phyloP scores from a whole-genome alignment of 2,797 vertebrate species.

The Kryptopterus vitreolus region DNA sequence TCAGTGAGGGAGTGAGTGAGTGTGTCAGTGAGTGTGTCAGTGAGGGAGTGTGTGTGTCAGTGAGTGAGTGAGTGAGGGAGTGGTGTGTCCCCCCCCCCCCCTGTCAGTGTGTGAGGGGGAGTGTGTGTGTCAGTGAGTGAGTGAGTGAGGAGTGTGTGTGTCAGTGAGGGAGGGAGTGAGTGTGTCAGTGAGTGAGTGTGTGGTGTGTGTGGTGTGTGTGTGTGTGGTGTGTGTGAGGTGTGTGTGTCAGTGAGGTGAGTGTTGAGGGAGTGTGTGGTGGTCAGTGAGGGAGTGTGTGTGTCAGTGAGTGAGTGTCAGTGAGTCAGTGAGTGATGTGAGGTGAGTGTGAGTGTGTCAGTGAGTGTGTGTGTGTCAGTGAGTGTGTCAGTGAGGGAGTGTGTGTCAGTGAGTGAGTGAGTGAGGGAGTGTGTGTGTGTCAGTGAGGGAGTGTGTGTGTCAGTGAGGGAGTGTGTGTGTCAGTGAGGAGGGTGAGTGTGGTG shows the following conservation, averaged over 20 bases:
- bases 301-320: neutral
- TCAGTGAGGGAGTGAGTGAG: neutral
- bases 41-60: neutral
- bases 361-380: neutral
- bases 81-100: too few relatives aligned
- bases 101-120: neutral
- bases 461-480: neutral
- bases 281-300: too few relatives aligned
- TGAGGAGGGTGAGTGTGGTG: neutral
- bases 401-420: neutral
- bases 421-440: neutral
- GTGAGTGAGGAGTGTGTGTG: neutral
- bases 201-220: neutral
- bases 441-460: neutral
- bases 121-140: neutral
- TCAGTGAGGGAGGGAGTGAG: too few relatives aligned
- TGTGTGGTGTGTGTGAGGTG: neutral
- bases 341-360: conserved; percentile 3
- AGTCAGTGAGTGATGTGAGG: neutral
- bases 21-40: neutral
- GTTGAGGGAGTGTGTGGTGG: too few relatives aligned
- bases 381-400: neutral
- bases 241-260: neutral
- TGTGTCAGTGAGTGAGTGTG: neutral
- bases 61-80: neutral